A percentile compares a stretch with the other conserved stretches of the same genome.
Conservation (phyloP, 1,140 invertebrate species). For the Eciton burchellii region DNA sequence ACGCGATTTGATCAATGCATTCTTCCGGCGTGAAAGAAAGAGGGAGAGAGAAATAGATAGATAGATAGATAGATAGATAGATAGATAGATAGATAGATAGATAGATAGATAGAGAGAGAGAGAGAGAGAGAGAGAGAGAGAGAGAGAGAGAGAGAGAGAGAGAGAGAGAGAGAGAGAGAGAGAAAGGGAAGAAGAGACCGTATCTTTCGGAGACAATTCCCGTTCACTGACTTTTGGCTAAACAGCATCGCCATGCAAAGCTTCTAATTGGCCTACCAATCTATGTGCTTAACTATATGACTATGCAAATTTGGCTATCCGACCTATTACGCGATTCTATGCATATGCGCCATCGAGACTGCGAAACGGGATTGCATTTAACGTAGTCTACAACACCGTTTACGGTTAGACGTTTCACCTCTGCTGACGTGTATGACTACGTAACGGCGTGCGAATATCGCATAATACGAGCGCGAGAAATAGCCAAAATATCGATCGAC, state of each 20-base stretch:
- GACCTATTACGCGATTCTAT: slow-evolving; percentile 50
- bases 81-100: too few relatives aligned
- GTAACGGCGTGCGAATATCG: neutral
- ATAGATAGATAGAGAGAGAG: too few relatives aligned
- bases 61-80: too few relatives aligned
- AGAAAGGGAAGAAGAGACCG: too few relatives aligned
- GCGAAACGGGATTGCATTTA: slow-evolving; percentile 29
- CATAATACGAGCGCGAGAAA: neutral
- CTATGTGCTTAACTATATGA: slow-evolving; percentile 37
- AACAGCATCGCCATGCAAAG: slow-evolving; percentile 40
- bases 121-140: too few relatives aligned
- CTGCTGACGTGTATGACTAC: neutral
- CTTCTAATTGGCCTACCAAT: slow-evolving; percentile 49
- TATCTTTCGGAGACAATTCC: slow-evolving; percentile 46
- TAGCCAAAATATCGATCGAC: slow-evolving; percentile 7
- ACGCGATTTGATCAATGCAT: slow-evolving; percentile 23
- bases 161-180: too few relatives aligned
- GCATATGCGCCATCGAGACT: slow-evolving; percentile 39
- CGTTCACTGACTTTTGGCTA: slow-evolving; percentile 25
- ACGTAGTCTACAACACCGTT: slow-evolving; percentile 26
- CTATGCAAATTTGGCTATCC: slow-evolving; percentile 48
- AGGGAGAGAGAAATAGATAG: too few relatives aligned
- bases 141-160: too few relatives aligned
- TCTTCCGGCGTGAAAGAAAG: neutral
- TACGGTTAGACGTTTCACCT: slow-evolving; percentile 1